Percentiles rank a stretch among this genome's conserved stretches.
phyloP scores from a whole-genome alignment of 2,113 vertebrate genomes.

The Pachyramphus minor region DNA sequence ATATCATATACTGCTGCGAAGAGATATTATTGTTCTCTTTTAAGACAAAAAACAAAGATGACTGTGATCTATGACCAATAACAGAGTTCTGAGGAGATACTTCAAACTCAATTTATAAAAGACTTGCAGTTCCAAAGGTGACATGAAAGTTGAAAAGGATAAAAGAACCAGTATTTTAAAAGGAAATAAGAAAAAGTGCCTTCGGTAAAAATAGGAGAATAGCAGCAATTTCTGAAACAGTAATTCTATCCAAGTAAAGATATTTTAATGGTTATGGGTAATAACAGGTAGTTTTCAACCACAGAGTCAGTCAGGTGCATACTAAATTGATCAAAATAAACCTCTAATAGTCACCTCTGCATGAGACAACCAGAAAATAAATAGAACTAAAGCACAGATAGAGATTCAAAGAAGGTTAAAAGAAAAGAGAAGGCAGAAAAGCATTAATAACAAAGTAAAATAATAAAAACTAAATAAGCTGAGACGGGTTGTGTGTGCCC shows the following conservation, averaged over 20 bases:
- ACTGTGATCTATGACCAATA: conserved; percentile 11
- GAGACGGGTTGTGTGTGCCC: not conserved
- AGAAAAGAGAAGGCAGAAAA: not conserved
- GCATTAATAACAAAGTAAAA: not conserved
- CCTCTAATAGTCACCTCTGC: not conserved
- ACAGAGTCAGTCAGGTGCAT: not conserved
- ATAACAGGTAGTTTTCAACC: not conserved
- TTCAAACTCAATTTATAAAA: conserved; percentile 43
- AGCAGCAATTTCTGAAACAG: not conserved
- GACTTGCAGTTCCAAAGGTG: conserved; percentile 27
- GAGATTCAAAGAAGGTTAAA: not conserved
- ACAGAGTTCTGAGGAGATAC: not conserved
- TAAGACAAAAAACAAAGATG: not conserved
- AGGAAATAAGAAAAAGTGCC: not conserved
- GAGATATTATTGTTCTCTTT: not conserved
- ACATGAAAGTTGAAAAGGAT: conserved; percentile 42
- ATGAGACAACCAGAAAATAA: not conserved
- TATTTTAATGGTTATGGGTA: not conserved
- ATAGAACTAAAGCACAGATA: not conserved
- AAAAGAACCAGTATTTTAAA: conserved; percentile 20
- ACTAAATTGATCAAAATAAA: conserved; percentile 6
- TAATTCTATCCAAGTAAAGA: not conserved
- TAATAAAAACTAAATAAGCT: not conserved
- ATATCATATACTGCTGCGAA: fast-evolving
- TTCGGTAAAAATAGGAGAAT: not conserved